Percentiles rank a stretch among this genome's conserved stretches.
phyloP scores from a whole-genome alignment of 2,797 vertebrate genomes.

The Squalus acanthias region DNA sequence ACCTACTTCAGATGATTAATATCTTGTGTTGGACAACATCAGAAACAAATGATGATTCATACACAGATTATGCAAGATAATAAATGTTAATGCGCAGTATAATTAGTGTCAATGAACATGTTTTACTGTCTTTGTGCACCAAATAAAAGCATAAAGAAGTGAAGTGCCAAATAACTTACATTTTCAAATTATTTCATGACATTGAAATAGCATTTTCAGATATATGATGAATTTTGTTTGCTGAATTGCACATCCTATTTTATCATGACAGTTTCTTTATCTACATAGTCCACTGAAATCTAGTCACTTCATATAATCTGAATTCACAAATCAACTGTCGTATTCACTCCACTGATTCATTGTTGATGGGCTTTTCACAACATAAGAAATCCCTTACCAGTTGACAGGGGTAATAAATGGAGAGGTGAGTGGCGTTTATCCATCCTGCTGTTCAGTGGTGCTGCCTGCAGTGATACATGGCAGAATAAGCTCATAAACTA shows the following conservation, averaged over 20 bases:
- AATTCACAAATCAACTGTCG: slow-evolving; percentile 87
- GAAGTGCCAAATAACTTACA: slow-evolving; percentile 21
- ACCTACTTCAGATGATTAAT: slow-evolving; percentile 3
- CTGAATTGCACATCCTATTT: slow-evolving; percentile 75
- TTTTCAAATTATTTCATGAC: slow-evolving; percentile 34
- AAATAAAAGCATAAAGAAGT: slow-evolving; percentile 7
- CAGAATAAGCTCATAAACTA: slow-evolving; percentile 80
- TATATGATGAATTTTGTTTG: slow-evolving; percentile 82
- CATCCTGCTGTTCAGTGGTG: slow-evolving; percentile 61
- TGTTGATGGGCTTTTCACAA: slow-evolving; percentile 70
- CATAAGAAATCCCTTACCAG: slow-evolving; percentile 56
- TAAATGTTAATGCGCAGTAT: slow-evolving; percentile 17
- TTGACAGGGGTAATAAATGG: slow-evolving; percentile 78
- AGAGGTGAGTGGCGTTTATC: slow-evolving; percentile 66
- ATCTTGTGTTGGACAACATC: slow-evolving; percentile 8
- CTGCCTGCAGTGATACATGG: slow-evolving; percentile 72
- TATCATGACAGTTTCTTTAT: slow-evolving; percentile 78
- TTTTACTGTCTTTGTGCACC: slow-evolving; percentile 9
- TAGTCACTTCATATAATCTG: slow-evolving; percentile 83
- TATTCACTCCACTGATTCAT: slow-evolving; percentile 72
- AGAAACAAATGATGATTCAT: slow-evolving; percentile 30
- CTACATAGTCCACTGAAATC: slow-evolving; percentile 67
- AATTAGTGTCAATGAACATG: slow-evolving; percentile 8
- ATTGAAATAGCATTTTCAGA: slow-evolving; percentile 63
- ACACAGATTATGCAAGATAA: slow-evolving; percentile 16